These are phyloP conservation scores for Dolomedes plantarius DNA, from an alignment of 2,888 invertebrate species.

Conservation along the genomic window DNA sequence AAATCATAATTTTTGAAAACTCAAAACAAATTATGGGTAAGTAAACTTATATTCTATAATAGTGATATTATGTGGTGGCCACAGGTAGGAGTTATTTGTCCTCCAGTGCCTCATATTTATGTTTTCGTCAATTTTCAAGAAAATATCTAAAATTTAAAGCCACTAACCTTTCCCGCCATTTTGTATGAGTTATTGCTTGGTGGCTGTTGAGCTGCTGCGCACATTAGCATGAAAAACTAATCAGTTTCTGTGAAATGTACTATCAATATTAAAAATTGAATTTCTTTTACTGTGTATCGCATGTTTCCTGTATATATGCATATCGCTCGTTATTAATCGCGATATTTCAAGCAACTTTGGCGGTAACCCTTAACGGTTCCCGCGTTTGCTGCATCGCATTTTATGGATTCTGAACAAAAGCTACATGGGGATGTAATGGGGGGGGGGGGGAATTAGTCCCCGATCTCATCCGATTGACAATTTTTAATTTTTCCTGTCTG, in stretches of 20 bases:
- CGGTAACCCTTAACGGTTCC: slow-evolving; percentile 53
- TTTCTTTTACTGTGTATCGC: not conserved
- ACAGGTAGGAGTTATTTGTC: slow-evolving; percentile 5
- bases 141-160: slow-evolving; percentile 71
- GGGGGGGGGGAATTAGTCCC: slow-evolving; percentile 62
- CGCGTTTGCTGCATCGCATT: slow-evolving; percentile 65
- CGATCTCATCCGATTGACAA: slow-evolving; percentile 68
- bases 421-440: slow-evolving; percentile 59
- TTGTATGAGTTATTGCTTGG: slow-evolving; percentile 71
- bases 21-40: slow-evolving; percentile 68
- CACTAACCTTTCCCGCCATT: slow-evolving; percentile 72
- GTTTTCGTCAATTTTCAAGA: slow-evolving; percentile 47
- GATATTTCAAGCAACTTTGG: slow-evolving; percentile 9
- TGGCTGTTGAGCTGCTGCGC: slow-evolving; percentile 69
- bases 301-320: not conserved
- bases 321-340: not conserved
- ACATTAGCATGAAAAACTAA: slow-evolving; percentile 71
- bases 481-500: slow-evolving; percentile 58
- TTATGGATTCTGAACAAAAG: slow-evolving; percentile 68
- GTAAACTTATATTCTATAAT: slow-evolving; percentile 33
- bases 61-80: slow-evolving; percentile 28
- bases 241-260: slow-evolving; percentile 43
- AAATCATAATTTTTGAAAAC: slow-evolving; percentile 70
- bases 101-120: slow-evolving; percentile 4
- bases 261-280: slow-evolving; percentile 37